Conservation (phyloP, 1,140 invertebrate genomes). For the Vanessa tameamea region DNA sequence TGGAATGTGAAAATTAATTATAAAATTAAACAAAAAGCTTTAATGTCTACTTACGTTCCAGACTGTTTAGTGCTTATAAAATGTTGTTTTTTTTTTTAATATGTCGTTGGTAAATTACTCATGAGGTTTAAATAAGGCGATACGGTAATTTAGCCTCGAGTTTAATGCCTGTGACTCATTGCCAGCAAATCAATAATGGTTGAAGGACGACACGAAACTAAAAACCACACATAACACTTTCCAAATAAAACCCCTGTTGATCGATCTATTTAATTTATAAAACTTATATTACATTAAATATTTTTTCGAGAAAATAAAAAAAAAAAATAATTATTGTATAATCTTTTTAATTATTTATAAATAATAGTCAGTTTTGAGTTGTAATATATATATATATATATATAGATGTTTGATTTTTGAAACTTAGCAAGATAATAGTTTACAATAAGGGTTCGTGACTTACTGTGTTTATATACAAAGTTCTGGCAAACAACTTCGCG, state of each 20-base stretch:
- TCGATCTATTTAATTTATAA: neutral
- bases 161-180: constrained; percentile 44
- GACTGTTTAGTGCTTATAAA: neutral
- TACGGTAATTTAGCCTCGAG: constrained; percentile 33
- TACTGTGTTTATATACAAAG: too few relatives aligned
- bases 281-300: too few relatives aligned
- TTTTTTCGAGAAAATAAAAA: too few relatives aligned
- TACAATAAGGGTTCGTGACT: too few relatives aligned
- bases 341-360: too few relatives aligned
- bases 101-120: constrained; percentile 10
- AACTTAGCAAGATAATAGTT: too few relatives aligned
- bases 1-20: neutral
- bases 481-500: too few relatives aligned
- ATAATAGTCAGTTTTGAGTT: too few relatives aligned
- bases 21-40: neutral
- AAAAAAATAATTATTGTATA: too few relatives aligned
- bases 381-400: too few relatives aligned
- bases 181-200: constrained; percentile 47
- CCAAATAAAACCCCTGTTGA: constrained; percentile 28
- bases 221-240: constrained; percentile 24
- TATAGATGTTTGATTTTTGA: too few relatives aligned
- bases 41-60: neutral
- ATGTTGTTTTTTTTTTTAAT: constrained; percentile 7
- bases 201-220: constrained; percentile 3
- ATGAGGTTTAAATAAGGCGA: constrained; percentile 35